Base-by-base conservation (phyloP, 2,113 vertebrate species). In the Chlorodrepanis virens region DNA sequence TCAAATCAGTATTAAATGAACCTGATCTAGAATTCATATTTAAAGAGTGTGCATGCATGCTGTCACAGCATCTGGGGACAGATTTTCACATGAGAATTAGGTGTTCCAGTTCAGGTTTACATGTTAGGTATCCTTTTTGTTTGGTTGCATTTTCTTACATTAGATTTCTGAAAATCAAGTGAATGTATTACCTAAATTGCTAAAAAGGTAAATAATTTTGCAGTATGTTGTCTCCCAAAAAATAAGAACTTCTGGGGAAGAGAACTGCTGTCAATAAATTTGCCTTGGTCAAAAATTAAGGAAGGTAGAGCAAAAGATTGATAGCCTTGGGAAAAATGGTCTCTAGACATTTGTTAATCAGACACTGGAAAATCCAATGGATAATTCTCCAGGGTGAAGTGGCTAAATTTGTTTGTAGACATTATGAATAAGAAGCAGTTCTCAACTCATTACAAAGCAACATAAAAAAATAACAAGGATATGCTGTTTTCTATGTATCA, bases 1-100 rank as follows among this genome's bases (percentile, higher is more conserved):
- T 97, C 94, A 97, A 87, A 96, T 97, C 84, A 40, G 69, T 97
- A 97, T 95, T 95, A 96, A 97, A 97, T 94, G 74, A 94, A 93
- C 96, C 96, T 70, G 84, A 95, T 81, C 81, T 93, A 93, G 90
- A 94, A 96, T 94, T 96, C 75, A 78, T 95, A 81, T 96, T 97
- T 97, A 89, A 95, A 96, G 79, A 76, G 53, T 67, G 64, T 96
- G 81, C 31, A 76, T 91, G 35, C 45, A 3, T 68, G 59, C 49
- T 75, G 70, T 72, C 85, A 20, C 78, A 92, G 71, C 72, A 80
- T 95, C 63, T 75, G 27, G 1, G 82, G 49, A 65, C 75, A 86
- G 65, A 69, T 65, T 85, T 80, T 79, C 87, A 71, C 20, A 22
- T 33, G 39, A 79, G 33, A 83, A 86, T 60, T 54, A 77, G 28